A percentile compares a stretch with the other conserved stretches of the same genome.
These are phyloP conservation scores for Hirtodrosophila cameraria DNA, from an alignment of 2,888 invertebrate genomes.

Conservation along the genomic window DNA sequence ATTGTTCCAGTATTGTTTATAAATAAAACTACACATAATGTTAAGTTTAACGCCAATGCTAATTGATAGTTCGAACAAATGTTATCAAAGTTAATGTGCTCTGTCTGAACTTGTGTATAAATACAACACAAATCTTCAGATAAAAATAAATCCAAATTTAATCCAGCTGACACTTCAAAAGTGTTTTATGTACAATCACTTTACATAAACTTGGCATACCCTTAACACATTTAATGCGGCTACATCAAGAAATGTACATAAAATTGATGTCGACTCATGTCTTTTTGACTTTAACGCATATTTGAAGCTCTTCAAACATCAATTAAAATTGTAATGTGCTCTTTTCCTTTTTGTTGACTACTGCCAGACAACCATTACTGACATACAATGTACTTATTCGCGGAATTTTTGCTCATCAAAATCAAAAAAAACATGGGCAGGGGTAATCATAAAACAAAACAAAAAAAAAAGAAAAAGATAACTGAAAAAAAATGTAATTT, in stretches of 20 bases:
- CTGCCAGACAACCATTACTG: constrained; percentile 1
- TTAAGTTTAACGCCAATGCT: too few relatives aligned
- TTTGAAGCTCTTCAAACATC: constrained; percentile 9
- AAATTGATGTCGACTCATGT: constrained; percentile 16
- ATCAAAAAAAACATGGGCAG: constrained; percentile 7
- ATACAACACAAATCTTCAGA: too few relatives aligned
- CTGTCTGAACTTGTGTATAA: too few relatives aligned
- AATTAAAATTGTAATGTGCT: constrained; percentile 19
- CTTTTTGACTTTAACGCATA: constrained; percentile 1
- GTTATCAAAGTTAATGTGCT: too few relatives aligned
- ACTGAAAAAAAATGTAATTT: not conserved
- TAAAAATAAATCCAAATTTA: too few relatives aligned
- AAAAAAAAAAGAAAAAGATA: constrained; percentile 14
- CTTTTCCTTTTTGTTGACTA: not conserved
- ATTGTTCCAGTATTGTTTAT: too few relatives aligned
- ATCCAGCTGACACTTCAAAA: too few relatives aligned
- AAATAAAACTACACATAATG: too few relatives aligned
- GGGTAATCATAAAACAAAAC: too few relatives aligned
- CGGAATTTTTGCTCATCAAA: constrained; percentile 19
- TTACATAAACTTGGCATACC: not conserved
- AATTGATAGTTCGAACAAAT: too few relatives aligned
- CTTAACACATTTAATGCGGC: not conserved
- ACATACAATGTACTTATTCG: not conserved
- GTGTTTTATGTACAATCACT: too few relatives aligned
- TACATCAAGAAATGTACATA: not conserved